A percentile compares a stretch with the other conserved stretches of the same genome.
phyloP scores from a whole-genome alignment of 2,888 invertebrate species.

The Apeira syringaria region DNA sequence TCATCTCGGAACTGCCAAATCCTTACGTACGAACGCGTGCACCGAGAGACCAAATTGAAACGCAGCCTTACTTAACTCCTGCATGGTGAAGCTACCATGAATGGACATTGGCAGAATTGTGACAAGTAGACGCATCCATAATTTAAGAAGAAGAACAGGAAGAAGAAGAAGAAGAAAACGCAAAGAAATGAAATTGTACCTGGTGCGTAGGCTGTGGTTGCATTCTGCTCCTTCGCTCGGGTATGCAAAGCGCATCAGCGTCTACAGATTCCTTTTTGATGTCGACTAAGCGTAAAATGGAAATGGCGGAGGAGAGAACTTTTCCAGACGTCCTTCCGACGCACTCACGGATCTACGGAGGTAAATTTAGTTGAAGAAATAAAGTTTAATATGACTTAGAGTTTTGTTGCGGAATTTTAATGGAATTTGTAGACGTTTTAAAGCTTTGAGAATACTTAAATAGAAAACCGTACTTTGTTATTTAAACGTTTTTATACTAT shows the following conservation, averaged over 20 bases:
- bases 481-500: too few species aligned
- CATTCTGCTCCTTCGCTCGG: constrained; percentile 48
- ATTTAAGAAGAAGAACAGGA: too few species aligned
- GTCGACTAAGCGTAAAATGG: constrained; percentile 41
- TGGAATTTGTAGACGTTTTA: background rate
- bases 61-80: too few species aligned
- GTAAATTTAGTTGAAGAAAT: background rate
- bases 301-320: constrained; percentile 47
- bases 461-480: too few species aligned
- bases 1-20: too few species aligned
- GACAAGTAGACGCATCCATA: too few species aligned
- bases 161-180: too few species aligned
- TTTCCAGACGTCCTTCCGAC: constrained; percentile 54
- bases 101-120: too few species aligned
- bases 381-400: constrained; percentile 7
- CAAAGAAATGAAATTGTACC: constrained; percentile 31
- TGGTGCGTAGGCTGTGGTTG: constrained; percentile 50
- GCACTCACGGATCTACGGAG: constrained; percentile 63
- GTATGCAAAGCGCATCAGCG: constrained; percentile 26
- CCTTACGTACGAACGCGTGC: too few species aligned
- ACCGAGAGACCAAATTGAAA: too few species aligned
- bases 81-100: too few species aligned
- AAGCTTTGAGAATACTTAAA: too few species aligned
- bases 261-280: constrained; percentile 44
- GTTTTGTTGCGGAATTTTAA: constrained; percentile 6